phyloP scores from a whole-genome alignment of 2,797 vertebrate species.

The Pelodytes ibericus region DNA sequence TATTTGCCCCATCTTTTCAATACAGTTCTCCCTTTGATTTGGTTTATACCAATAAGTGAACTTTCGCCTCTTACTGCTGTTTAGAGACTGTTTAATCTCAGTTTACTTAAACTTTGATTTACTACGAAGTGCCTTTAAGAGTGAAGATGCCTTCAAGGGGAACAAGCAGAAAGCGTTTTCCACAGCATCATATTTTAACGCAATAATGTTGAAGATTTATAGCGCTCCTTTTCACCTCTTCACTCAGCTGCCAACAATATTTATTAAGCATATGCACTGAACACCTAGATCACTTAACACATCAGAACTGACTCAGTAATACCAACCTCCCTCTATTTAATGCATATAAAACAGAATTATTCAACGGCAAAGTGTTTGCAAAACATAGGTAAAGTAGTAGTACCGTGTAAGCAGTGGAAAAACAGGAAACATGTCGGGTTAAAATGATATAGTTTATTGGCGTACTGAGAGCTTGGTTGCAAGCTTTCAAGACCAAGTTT shows the following conservation, averaged over 20 bases:
- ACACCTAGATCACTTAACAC: conserved; percentile 35
- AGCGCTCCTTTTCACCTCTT: conserved; percentile 40
- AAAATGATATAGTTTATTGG: no score
- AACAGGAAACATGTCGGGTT: no score
- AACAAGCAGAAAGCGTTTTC: conserved; percentile 41
- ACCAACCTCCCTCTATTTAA: conserved; percentile 5
- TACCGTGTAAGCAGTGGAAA: no score
- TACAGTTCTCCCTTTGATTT: conserved; percentile 16
- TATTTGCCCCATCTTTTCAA: neutral
- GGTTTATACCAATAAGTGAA: conserved; percentile 42
- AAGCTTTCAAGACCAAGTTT: no score
- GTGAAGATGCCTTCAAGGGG: conserved; percentile 49
- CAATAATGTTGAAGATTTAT: conserved; percentile 54
- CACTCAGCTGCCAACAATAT: conserved; percentile 49
- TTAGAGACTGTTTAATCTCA: conserved; percentile 49
- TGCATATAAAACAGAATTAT: conserved; percentile 3
- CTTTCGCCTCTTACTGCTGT: conserved; percentile 37
- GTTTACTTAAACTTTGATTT: conserved; percentile 56
- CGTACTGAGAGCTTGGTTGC: no score
- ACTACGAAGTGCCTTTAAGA: conserved; percentile 57
- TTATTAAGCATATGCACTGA: conserved; percentile 42
- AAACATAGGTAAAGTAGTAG: no score
- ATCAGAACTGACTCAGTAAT: conserved; percentile 30
- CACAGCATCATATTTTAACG: conserved; percentile 47
- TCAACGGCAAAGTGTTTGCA: conserved; percentile 14